phyloP scores from a whole-genome alignment of 23 tunicate species.

The Diplosoma virens region DNA sequence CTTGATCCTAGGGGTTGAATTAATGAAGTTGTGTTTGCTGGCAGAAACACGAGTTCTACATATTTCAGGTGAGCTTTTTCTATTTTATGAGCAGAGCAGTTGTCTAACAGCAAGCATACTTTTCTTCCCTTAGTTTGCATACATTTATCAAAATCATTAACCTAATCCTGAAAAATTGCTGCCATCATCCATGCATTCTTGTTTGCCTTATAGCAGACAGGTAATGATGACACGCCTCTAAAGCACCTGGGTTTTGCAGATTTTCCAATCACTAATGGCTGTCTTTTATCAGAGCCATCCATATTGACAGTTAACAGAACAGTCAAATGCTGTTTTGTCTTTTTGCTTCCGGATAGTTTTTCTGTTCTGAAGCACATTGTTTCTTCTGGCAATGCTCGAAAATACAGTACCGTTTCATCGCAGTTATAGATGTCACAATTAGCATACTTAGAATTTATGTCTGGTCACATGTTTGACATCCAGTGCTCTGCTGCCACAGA shows the following conservation, averaged over 20 bases:
- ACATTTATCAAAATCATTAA: constrained; percentile 2
- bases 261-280: constrained; percentile 23
- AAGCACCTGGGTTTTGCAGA: constrained; percentile 31
- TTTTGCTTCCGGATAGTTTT: constrained; percentile 23
- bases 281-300: constrained; percentile 37
- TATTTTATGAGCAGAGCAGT: constrained; percentile 24
- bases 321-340: constrained; percentile 25
- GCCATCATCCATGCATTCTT: constrained; percentile 30
- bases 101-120: constrained; percentile 29
- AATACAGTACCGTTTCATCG: no score
- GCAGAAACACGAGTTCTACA: constrained; percentile 24
- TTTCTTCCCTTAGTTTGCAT: constrained; percentile 17
- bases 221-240: constrained; percentile 17
- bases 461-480: constrained; percentile 16
- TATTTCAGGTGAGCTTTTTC: no score
- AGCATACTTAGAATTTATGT: constrained; percentile 10
- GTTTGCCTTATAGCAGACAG: constrained; percentile 5
- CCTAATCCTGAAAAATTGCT: constrained; percentile 3
- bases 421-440: constrained; percentile 1
- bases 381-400: constrained; percentile 20
- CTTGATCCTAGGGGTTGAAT: constrained; percentile 28
- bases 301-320: constrained; percentile 7
- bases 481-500: constrained; percentile 40
- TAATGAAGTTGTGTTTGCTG: constrained; percentile 29
- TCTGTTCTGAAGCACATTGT: constrained; percentile 28